Base-by-base conservation (phyloP, 2,888 invertebrate species). In the Mesorhabditis spiculigera region DNA sequence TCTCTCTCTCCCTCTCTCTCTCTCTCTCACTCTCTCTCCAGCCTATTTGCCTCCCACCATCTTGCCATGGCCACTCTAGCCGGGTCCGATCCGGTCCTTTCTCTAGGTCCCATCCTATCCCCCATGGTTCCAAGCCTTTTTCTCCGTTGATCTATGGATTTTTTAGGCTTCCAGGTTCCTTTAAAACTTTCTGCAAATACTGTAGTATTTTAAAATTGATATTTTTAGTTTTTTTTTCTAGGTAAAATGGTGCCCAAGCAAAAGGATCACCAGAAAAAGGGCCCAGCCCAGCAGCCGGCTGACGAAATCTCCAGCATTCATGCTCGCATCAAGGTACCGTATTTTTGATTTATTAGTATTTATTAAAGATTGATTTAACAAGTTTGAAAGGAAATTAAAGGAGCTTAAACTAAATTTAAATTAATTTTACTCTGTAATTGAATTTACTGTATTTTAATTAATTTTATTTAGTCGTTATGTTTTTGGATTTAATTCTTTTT, bases 281-380 rank as follows among this genome's bases (percentile, higher is more conserved):
- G n/a, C 8, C n/a, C n/a, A 3, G 58, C 10, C n/a, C 58, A 50
- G 28, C 28, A 28, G n/a, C 10, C n/a, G 8, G 58, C 8, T 8
- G 75, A 74, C 28, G 72, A 75, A 5, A 78, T 78, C 61, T 72
- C 78, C 5, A 74, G 75, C 42, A 76, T 78, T 66, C 78, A 78
- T 67, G 69, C 78, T 4, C 71, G 76, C 63, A 76, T 78, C 16
- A 78, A 78, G 71, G 77, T 68, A 28, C 5, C 3, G 13, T 6
- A 63, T 16, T 8, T n/a, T n/a, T n/a, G n/a, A n/a, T n/a, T n/a
- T n/a, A n/a, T n/a, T n/a, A n/a, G n/a, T n/a, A n/a, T n/a, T n/a
- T n/a, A n/a, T n/a, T n/a, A n/a, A n/a, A 28, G 28, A 28, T 28
- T 28, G 28, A 28, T 28, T 28, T 28, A 28, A 28, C 28, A 28